Evolutionary conservation across 2,113 vertebrate species (phyloP).

Genomic region (Poeciliopsis turrubarensis): DNA sequence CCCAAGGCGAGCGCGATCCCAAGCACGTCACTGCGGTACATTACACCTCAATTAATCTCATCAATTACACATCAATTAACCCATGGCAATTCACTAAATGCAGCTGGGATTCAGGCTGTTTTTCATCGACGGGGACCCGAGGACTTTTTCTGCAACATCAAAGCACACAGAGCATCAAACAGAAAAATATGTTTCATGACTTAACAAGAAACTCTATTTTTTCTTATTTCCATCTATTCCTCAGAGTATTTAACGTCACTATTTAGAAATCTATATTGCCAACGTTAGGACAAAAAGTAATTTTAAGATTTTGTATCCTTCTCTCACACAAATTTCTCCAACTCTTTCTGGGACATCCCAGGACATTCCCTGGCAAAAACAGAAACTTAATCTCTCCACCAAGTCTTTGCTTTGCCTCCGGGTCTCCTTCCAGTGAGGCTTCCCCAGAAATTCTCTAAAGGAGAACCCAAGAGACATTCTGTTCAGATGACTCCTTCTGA

Average conservation of each 20-base stretch:
- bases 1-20: constrained; percentile 55
- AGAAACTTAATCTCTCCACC: not conserved
- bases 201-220: constrained; percentile 38
- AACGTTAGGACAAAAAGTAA: constrained; percentile 12
- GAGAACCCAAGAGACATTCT: not conserved
- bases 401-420: not conserved
- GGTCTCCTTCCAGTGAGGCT: not conserved
- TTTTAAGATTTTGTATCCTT: not conserved
- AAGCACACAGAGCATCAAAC: constrained; percentile 47
- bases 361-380: not conserved
- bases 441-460: not conserved
- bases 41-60: constrained; percentile 84
- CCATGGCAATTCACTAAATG: constrained; percentile 67
- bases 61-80: constrained; percentile 82
- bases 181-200: constrained; percentile 13
- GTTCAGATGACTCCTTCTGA: not conserved
- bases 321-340: not conserved
- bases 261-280: constrained; percentile 32
- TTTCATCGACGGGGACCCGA: constrained; percentile 51
- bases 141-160: constrained; percentile 60
- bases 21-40: constrained; percentile 69
- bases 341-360: not conserved
- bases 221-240: constrained; percentile 16
- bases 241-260: constrained; percentile 16
- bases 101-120: constrained; percentile 42